Percentiles rank a stretch among this genome's conserved stretches.
phyloP scores from a whole-genome alignment of 1,140 invertebrate genomes.

The Bacillus rossius region DNA sequence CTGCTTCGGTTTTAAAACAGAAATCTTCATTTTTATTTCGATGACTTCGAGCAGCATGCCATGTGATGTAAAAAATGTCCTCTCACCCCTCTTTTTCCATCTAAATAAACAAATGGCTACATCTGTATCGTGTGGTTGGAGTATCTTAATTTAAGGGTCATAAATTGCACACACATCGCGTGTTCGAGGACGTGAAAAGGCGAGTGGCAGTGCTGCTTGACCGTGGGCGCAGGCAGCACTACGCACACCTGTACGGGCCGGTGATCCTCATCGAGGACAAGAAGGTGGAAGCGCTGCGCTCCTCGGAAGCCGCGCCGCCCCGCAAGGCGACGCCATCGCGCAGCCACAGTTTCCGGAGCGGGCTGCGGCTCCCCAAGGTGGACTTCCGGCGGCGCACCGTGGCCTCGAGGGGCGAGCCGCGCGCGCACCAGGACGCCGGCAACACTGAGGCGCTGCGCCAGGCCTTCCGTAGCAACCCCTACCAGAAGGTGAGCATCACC shows the following conservation, averaged over 20 bases:
- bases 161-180: too few relatives aligned
- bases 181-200: too few relatives aligned
- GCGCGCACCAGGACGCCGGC: neutral
- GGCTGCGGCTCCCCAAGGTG: neutral
- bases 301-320: neutral
- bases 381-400: conserved; percentile 7
- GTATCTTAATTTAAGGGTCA: too few relatives aligned
- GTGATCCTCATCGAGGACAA: conserved; percentile 34
- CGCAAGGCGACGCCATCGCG: neutral
- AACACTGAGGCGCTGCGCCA: conserved; percentile 14
- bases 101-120: too few relatives aligned
- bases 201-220: too few relatives aligned
- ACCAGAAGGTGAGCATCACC: conserved; percentile 17
- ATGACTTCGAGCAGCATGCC: too few relatives aligned
- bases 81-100: too few relatives aligned
- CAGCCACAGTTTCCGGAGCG: neutral
- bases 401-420: conserved; percentile 5
- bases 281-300: conserved; percentile 12
- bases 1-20: too few relatives aligned
- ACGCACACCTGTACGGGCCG: conserved; percentile 42
- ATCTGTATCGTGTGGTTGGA: too few relatives aligned
- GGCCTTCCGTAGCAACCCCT: conserved; percentile 21
- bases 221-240: conserved; percentile 41
- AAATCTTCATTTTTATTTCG: too few relatives aligned
- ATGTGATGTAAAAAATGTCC: too few relatives aligned